These are phyloP conservation scores for Semibalanus balanoides DNA, from an alignment of 1,140 invertebrate species.

Conservation along the genomic window DNA sequence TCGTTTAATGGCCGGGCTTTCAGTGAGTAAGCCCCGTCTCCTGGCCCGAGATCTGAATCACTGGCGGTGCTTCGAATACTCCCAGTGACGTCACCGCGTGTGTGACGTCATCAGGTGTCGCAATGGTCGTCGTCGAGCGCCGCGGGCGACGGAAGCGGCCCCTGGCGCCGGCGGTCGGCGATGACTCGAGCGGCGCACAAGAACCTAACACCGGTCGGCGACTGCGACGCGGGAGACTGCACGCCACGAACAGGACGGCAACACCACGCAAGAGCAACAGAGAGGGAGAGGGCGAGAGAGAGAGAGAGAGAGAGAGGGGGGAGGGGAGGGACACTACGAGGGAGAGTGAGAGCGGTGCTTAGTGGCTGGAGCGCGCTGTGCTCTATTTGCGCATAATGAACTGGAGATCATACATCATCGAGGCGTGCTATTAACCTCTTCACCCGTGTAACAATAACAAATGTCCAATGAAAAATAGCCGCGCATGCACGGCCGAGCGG, in stretches of 20 bases:
- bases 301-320: no score
- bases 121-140: neutral
- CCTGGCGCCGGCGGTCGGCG: no score
- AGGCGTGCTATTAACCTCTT: neutral
- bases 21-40: neutral
- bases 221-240: neutral
- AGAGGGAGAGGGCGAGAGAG: no score
- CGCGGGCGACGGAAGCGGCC: neutral
- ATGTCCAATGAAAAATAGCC: neutral
- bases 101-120: neutral
- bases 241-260: neutral
- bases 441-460: neutral
- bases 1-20: slow-evolving; percentile 1
- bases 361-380: neutral
- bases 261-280: neutral
- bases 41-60: neutral
- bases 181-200: neutral
- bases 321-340: no score
- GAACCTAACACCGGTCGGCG: neutral
- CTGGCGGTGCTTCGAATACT: neutral
- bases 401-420: neutral
- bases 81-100: no score
- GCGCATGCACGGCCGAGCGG: neutral
- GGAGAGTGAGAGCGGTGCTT: neutral
- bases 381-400: neutral